Percentiles rank a stretch among this genome's conserved stretches.
Evolutionary conservation across 2,113 vertebrate genomes (phyloP).

Genomic region (Triplophysa siluroides): DNA sequence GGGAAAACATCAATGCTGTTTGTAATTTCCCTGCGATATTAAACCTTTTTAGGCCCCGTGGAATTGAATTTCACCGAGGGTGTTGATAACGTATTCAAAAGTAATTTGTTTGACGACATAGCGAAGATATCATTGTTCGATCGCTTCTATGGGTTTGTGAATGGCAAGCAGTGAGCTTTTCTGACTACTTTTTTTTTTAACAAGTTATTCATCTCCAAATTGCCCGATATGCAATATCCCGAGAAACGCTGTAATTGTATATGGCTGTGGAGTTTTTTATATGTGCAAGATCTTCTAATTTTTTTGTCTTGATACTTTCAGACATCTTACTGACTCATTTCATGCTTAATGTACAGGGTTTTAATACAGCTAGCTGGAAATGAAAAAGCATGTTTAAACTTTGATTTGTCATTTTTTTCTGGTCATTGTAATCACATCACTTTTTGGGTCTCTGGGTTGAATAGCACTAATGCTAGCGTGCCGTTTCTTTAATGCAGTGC

Average conservation of each 20-base stretch:
- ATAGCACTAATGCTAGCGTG: background rate
- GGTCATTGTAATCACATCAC: background rate
- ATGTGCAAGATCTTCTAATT: slow-evolving; percentile 53
- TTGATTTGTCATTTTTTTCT: slow-evolving; percentile 7
- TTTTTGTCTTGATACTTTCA: slow-evolving; percentile 62
- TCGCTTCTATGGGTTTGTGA: background rate
- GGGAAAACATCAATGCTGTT: slow-evolving; percentile 7
- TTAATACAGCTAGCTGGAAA: slow-evolving; percentile 54
- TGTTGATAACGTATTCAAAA: background rate
- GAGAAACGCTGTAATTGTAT: slow-evolving; percentile 49
- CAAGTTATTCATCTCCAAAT: slow-evolving; percentile 58
- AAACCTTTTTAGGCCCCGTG: slow-evolving; percentile 1
- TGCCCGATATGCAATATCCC: slow-evolving; percentile 55
- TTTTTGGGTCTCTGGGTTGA: background rate
- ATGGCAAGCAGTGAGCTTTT: background rate
- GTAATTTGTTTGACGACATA: background rate
- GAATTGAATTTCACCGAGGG: background rate
- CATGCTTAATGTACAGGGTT: slow-evolving; percentile 60
- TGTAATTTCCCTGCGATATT: background rate
- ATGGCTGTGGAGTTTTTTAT: slow-evolving; percentile 59
- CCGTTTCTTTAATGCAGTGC: slow-evolving; percentile 2
- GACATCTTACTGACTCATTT: slow-evolving; percentile 65
- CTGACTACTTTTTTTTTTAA: slow-evolving; percentile 18
- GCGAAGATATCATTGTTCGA: background rate
- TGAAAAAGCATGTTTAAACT: slow-evolving; percentile 34